These are phyloP conservation scores for Odontamblyopus rebecca DNA, from an alignment of 2,797 vertebrate species.

Conservation along the genomic window DNA sequence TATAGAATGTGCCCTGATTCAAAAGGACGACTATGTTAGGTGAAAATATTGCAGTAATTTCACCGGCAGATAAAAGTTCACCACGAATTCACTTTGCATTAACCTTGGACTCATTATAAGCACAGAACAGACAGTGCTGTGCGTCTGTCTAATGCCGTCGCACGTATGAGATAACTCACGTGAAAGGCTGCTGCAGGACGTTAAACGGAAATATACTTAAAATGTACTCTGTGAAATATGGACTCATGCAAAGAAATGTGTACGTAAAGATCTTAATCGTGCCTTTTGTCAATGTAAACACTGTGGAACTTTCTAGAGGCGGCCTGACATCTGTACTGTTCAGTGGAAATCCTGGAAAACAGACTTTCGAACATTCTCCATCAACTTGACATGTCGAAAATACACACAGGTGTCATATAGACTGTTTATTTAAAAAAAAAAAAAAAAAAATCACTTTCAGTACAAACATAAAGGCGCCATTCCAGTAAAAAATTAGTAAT, in stretches of 20 bases:
- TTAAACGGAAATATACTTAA: background rate
- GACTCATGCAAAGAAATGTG: background rate
- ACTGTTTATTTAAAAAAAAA: too few species aligned
- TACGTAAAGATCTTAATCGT: too few species aligned
- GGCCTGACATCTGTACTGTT: too few species aligned
- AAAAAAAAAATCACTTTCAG: too few species aligned
- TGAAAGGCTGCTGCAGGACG: background rate
- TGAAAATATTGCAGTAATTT: constrained; percentile 21
- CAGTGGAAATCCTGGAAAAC: too few species aligned
- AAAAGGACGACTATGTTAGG: constrained; percentile 18
- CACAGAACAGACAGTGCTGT: constrained; percentile 1
- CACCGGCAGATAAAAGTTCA: constrained; percentile 14
- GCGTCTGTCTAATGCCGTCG: background rate
- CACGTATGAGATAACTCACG: background rate
- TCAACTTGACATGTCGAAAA: too few species aligned
- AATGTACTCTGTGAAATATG: background rate
- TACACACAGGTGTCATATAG: too few species aligned
- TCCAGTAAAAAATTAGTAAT: too few species aligned
- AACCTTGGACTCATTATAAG: constrained; percentile 2
- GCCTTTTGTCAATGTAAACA: too few species aligned
- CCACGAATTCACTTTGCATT: constrained; percentile 7
- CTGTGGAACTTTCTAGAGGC: too few species aligned
- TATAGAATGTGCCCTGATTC: constrained; percentile 25
- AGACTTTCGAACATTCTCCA: too few species aligned
- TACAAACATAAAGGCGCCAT: too few species aligned